A percentile compares a stretch with the other conserved stretches of the same genome.
Conservation (phyloP, 2,888 invertebrate species). For the Cantharis lateralis region DNA sequence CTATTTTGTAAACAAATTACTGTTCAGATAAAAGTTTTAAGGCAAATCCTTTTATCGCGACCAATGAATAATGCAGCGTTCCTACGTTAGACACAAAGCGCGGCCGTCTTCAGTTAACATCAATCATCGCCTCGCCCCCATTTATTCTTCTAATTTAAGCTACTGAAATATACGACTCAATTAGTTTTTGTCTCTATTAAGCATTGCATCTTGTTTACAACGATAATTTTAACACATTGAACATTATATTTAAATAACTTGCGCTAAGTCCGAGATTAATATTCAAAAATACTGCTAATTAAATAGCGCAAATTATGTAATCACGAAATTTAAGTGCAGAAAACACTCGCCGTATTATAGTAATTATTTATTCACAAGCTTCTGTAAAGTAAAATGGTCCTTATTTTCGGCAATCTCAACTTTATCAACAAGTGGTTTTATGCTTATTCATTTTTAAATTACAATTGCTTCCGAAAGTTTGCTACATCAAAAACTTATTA, state of each 20-base stretch:
- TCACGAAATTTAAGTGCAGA: not conserved
- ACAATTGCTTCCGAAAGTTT: not conserved
- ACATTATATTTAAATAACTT: not conserved
- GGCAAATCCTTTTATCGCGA: constrained; percentile 55
- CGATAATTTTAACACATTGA: constrained; percentile 1
- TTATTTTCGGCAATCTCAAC: constrained; percentile 28
- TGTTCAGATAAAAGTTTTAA: constrained; percentile 56
- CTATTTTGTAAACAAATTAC: constrained; percentile 58
- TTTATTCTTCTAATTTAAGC: constrained; percentile 47
- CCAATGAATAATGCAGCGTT: constrained; percentile 55
- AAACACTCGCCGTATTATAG: not conserved
- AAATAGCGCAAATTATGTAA: not conserved
- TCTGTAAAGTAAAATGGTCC: not conserved
- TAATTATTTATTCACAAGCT: not conserved
- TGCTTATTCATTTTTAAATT: constrained; percentile 37
- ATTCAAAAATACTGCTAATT: not conserved
- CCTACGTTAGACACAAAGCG: constrained; percentile 38
- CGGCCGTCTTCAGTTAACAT: constrained; percentile 31
- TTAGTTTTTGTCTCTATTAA: constrained; percentile 44
- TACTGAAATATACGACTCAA: constrained; percentile 47
- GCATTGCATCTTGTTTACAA: constrained; percentile 2
- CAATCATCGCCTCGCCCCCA: constrained; percentile 41
- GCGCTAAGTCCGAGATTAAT: not conserved
- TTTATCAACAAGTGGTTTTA: constrained; percentile 50
- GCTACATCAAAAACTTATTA: not conserved